Evolutionary conservation across 92 coral and sea anemone genomes (phyloP).

Genomic region (Zoanthus sociatus): DNA sequence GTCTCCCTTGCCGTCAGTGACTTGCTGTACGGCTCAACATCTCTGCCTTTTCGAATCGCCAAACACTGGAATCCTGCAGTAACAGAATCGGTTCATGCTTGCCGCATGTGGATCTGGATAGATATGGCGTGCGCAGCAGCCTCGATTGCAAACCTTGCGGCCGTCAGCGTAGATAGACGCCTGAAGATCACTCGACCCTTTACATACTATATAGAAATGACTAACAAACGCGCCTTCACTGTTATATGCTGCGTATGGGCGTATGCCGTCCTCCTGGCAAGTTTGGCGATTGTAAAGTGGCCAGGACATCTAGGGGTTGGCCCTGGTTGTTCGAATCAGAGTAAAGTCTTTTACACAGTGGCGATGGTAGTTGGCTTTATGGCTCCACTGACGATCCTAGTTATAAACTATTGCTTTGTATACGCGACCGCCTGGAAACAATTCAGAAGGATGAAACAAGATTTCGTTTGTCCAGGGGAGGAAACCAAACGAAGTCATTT

Average conservation of each 20-base stretch:
- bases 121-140: conserved; percentile 97
- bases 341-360: conserved; percentile 84
- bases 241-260: conserved; percentile 86
- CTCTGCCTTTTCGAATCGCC: conserved; percentile 78
- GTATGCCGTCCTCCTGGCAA: conserved; percentile 77
- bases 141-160: conserved; percentile 89
- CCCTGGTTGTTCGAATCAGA: conserved; percentile 65
- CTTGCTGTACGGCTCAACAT: conserved; percentile 74
- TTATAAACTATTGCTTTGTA: conserved; percentile 75
- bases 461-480: conserved; percentile 34
- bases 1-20: conserved; percentile 95
- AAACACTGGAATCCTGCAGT: conserved; percentile 38
- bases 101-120: conserved; percentile 87
- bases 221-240: conserved; percentile 71
- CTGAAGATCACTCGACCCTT: conserved; percentile 94
- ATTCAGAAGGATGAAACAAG: conserved; percentile 80
- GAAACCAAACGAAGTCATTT: conserved; percentile 31
- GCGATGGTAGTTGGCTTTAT: conserved; percentile 92
- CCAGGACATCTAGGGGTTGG: conserved; percentile 60
- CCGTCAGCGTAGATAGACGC: conserved; percentile 90
- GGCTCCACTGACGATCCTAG: conserved; percentile 77
- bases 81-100: conserved; percentile 51
- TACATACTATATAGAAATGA: conserved; percentile 76
- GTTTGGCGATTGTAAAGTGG: conserved; percentile 69
- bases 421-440: conserved; percentile 89